phyloP scores from a whole-genome alignment of 2,797 vertebrate genomes.

The Dallia pectoralis region DNA sequence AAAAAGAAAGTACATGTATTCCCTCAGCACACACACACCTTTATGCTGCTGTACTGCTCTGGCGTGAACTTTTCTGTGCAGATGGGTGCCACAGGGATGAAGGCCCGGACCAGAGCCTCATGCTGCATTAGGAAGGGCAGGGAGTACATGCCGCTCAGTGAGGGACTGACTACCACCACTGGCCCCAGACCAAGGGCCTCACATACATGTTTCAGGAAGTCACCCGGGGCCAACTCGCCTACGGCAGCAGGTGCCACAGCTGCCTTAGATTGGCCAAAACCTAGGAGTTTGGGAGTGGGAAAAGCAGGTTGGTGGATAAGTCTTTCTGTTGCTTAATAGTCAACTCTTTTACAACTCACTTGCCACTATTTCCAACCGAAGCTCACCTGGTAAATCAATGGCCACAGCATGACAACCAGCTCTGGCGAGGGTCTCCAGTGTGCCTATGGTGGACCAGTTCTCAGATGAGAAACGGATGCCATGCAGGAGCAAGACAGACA shows the following conservation, averaged over 20 bases:
- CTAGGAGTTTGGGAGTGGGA: constrained; percentile 59
- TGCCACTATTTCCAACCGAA: background rate
- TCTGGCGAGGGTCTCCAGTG: constrained; percentile 77
- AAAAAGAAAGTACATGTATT: background rate
- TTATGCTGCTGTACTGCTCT: constrained; percentile 78
- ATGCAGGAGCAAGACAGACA: constrained; percentile 86
- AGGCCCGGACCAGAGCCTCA: constrained; percentile 78
- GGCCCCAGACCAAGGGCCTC: constrained; percentile 76
- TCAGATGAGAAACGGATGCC: constrained; percentile 93
- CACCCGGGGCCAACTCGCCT: constrained; percentile 79
- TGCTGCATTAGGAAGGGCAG: constrained; percentile 88
- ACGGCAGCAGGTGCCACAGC: constrained; percentile 72
- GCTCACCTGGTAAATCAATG: constrained; percentile 89
- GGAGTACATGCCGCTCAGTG: constrained; percentile 95
- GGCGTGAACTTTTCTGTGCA: constrained; percentile 88
- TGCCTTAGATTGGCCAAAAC: constrained; percentile 82
- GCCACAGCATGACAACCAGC: constrained; percentile 85
- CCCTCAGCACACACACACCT: constrained; percentile 68
- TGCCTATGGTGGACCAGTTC: constrained; percentile 86
- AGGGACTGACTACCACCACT: constrained; percentile 89
- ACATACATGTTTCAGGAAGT: constrained; percentile 82
- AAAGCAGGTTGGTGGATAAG: background rate
- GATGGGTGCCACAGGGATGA: constrained; percentile 91
- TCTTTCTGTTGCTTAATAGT: background rate
- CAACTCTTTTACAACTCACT: background rate